phyloP scores from a whole-genome alignment of 2,797 vertebrate genomes.

The Nannoperca obscura region DNA sequence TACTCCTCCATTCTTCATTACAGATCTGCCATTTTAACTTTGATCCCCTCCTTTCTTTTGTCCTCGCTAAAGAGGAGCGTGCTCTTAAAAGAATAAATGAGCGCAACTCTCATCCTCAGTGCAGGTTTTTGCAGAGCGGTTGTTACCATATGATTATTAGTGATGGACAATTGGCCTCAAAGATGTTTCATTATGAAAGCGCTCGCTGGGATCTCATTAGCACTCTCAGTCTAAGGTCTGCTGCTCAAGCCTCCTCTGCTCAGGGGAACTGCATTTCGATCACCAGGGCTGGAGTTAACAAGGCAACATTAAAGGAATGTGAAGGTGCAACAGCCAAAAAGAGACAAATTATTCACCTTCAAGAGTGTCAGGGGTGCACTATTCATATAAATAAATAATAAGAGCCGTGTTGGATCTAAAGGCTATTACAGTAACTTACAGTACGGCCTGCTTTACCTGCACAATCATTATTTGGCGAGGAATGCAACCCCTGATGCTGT shows the following conservation, averaged over 20 bases:
- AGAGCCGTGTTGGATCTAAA: constrained; percentile 34
- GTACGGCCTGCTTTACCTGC: constrained; percentile 49
- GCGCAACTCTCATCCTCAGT: constrained; percentile 59
- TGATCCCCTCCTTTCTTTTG: constrained; percentile 31
- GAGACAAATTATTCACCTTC: constrained; percentile 72
- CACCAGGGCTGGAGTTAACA: constrained; percentile 76
- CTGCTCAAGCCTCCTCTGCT: constrained; percentile 71
- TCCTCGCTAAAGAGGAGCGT: constrained; percentile 15
- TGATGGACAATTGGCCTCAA: constrained; percentile 86
- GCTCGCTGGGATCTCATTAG: constrained; percentile 85
- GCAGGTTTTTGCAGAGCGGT: constrained; percentile 65
- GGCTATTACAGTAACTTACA: constrained; percentile 58
- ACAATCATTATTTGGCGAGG: constrained; percentile 38
- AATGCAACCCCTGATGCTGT: constrained; percentile 58
- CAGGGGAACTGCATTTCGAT: constrained; percentile 78
- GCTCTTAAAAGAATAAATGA: constrained; percentile 67
- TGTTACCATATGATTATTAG: constrained; percentile 87
- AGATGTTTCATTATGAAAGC: constrained; percentile 84
- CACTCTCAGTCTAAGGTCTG: constrained; percentile 68
- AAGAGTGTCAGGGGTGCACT: constrained; percentile 54
- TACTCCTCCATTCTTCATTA: constrained; percentile 40
- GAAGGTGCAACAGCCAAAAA: constrained; percentile 74
- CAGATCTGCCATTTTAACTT: constrained; percentile 42
- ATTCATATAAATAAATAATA: constrained; percentile 68
- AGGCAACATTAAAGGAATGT: constrained; percentile 78